Evolutionary conservation across 2,113 vertebrate species (phyloP), one percentile per base, ranked within the genome.

Genomic region (Aegotheles bennettii): DNA sequence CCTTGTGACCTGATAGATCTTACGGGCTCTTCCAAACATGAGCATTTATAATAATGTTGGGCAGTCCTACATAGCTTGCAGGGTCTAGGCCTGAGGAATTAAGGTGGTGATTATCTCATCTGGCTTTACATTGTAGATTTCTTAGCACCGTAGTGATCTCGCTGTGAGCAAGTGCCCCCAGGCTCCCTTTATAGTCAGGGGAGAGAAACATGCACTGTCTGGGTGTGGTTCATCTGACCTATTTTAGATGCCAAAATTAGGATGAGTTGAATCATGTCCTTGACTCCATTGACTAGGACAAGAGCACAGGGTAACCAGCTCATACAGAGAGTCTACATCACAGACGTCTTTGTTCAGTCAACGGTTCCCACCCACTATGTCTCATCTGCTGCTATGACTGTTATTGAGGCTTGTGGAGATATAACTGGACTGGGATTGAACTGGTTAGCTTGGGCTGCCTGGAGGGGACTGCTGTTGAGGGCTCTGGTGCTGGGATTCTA

Each of bases 221-320:
- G 78, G 83, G 81, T 21, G 91, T 25, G 82, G 82, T 76, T 91
- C 24, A 3, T 57, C 45, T 21, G 42, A 56, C 63, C 25, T 48
- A 2, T 45, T 91, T 84, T 13, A 56, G 57, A n/a, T 67, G 89
- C 42, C 74, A 33, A 42, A 57, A 48, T 33, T 33, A 31, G 45
- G 48, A 77, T 56, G 40, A 74, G 69, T 7, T 77, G 85, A 71
- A 42, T 93, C 85, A 56, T 1, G 74, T 43, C 77, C 53, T 68
- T 0, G 0, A 9, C 7, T 54, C 54, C 2, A 0, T 21, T 20
- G 74, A 17, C n/a, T 28, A 11, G 35, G 63, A 24, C 3, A 16
- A 77, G 51, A 75, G 36, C 11, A 6, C 1, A 4, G 33, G 7
- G 48, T 23, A 69, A 38, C 26, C 11, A 65, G 57, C 48, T 94